A percentile compares a stretch with the other conserved stretches of the same genome.
phyloP scores from a whole-genome alignment of 1,140 invertebrate species.

The Microplitis demolitor region DNA sequence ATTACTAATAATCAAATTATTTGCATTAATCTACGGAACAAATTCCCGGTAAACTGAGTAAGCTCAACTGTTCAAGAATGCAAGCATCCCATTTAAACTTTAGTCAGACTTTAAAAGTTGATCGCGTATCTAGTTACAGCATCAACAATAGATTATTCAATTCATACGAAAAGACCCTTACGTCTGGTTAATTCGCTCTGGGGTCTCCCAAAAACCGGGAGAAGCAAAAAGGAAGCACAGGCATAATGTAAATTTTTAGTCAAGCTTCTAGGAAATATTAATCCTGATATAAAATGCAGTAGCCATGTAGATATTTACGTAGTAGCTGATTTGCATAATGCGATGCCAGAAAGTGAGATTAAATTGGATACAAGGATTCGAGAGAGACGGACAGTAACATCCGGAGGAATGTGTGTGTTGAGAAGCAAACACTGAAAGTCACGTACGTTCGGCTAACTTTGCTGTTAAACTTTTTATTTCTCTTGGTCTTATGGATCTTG shows the following conservation, averaged over 20 bases:
- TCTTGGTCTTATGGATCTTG: not conserved
- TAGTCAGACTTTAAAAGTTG: not conserved
- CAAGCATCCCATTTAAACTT: not conserved
- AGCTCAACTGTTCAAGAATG: not conserved
- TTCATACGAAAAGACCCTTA: constrained; percentile 23
- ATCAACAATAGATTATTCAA: constrained; percentile 32
- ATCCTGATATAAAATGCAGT: not conserved
- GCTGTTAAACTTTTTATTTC: constrained; percentile 9
- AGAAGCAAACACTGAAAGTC: not conserved
- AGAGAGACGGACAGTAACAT: not conserved
- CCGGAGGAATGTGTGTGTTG: not conserved
- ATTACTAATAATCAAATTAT: not conserved
- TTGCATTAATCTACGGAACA: too few species aligned
- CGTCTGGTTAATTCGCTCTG: not conserved
- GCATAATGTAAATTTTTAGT: too few species aligned
- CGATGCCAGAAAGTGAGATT: not conserved
- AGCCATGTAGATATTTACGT: not conserved
- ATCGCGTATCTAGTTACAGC: not conserved
- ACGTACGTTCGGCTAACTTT: not conserved
- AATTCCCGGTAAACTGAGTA: not conserved
- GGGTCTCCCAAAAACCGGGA: not conserved
- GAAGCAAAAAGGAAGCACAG: too few species aligned
- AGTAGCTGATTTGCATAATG: constrained; percentile 3
- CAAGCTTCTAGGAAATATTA: not conserved
- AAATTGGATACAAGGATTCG: not conserved